Percentiles rank a stretch among this genome's conserved stretches.
phyloP scores from a whole-genome alignment of 2,888 invertebrate species.

The Latrodectus hesperus region DNA sequence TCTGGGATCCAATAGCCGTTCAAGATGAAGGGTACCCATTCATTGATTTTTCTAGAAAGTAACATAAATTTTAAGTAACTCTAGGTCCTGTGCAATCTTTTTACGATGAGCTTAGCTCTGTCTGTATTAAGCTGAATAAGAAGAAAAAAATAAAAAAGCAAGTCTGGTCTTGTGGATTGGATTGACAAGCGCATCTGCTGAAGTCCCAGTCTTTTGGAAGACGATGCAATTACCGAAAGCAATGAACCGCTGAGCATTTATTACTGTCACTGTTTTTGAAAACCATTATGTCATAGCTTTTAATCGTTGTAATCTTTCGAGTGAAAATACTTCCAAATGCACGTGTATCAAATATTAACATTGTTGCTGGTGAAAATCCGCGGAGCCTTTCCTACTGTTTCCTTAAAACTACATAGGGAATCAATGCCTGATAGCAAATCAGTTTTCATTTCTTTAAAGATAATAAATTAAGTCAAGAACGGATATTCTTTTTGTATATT shows the following conservation, averaged over 20 bases:
- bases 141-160: too few species aligned
- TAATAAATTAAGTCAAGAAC: too few species aligned
- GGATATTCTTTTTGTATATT: too few species aligned
- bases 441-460: background rate
- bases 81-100: background rate
- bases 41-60: background rate
- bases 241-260: background rate
- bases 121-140: too few species aligned
- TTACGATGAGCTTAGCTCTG: too few species aligned
- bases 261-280: background rate
- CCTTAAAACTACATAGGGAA: background rate
- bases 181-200: background rate
- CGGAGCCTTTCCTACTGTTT: background rate
- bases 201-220: background rate
- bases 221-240: background rate
- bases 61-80: background rate
- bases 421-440: background rate
- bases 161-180: background rate
- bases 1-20: background rate
- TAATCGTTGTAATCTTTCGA: conserved; percentile 1
- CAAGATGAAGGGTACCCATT: background rate
- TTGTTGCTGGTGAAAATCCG: background rate
- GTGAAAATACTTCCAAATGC: background rate
- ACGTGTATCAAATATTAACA: background rate
- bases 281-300: conserved; percentile 1